Base-by-base conservation (phyloP, 2,888 invertebrate species). In the Neelides folsomi region DNA sequence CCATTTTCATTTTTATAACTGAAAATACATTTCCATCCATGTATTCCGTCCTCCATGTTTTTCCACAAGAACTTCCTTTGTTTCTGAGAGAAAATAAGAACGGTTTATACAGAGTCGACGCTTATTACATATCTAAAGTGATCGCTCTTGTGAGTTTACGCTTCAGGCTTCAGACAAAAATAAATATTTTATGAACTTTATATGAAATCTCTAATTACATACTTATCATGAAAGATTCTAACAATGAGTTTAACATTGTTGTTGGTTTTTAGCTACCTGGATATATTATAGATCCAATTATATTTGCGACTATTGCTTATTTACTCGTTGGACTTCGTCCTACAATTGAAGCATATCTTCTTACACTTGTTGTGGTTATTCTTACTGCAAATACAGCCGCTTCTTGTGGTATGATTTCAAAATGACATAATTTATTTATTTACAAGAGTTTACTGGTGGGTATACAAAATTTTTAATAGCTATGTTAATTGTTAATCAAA, bases 21-120 rank as follows among this genome's bases (percentile, higher is more conserved):
- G 90, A 93, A 74, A 86, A 89, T 67, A 86, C 89, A 1, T 93
- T 92, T 71, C 80, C 82, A 50, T 88, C 89, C 0, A 86, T 93
- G 83, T 93, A 93, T 70, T 83, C 87, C 0, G 85, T 88, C 1
- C 74, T 94, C 39, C 80, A 86, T 61, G 78, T 86, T 65, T 86
- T 90, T 67, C 89, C 89, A 0, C 79, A 80, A 63, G 78, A 80
- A 67, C 79, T 86, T 57, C 88, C 90, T 0, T 71, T 90, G 42
- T 81, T 92, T 66, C 72, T 83, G 38, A 74, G 92, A 54, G 92
- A 92, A 68, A 77, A 86, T 57, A 78, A 81, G 55, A 84, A 87
- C 13, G 89, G 87, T 9, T 72, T 92, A 60, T 93, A 90, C 67
- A 75, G 82, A 0, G 79, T 85, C 0, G 79, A 81, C 13, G 76